Base-by-base conservation (phyloP, 2,888 invertebrate species). In the Ceraclea dissimilis region DNA sequence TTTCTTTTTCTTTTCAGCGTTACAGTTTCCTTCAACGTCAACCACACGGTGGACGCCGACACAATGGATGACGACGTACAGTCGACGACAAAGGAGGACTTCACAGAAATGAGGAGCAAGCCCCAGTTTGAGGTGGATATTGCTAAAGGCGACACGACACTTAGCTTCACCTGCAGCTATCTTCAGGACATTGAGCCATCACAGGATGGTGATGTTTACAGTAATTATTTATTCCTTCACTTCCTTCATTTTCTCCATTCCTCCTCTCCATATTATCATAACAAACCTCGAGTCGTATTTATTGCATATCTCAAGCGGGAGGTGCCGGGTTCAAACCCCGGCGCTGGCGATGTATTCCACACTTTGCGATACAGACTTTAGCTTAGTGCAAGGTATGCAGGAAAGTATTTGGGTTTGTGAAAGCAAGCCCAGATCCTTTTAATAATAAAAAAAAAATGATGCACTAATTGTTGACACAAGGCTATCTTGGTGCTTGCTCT, bases 101-200 rank as follows among this genome's bases (percentile, higher is more conserved):
- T 87, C 62, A 83, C 85, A 0, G 91, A 92, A 71, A 86, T 96
- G 84, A 85, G 89, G 61, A 94, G 95, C 49, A 88, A 88, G 70
- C 98, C 98, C 0, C 85, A 86, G 65, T 98, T 98, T 70, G 88
- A 88, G 67, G 84, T 98, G 58, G 93, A 96, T 67, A 78, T 98
- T 43, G 76, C 84, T 1, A 84, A 87, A 59, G 90, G 86, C 2
- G 82, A 82, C 59, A 83, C 86, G 51, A 91, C 88, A 0, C 72
- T 96, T 2, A 87, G 88, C 20, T 88, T 96, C 67, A 84, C 88
- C 2, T 96, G 96, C 73, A 88, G 90, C 0, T 95, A 85, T 70
- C 74, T 89, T 52, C 82, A 79, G 58, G 83, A 83, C 6, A 69
- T 72, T 22, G 80, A 81, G 0, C 74, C 81, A 1, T 69, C 78